Percentiles rank a stretch among this genome's conserved stretches.
Conservation (phyloP, 1,140 invertebrate species). For the Drosophila kikkawai region DNA sequence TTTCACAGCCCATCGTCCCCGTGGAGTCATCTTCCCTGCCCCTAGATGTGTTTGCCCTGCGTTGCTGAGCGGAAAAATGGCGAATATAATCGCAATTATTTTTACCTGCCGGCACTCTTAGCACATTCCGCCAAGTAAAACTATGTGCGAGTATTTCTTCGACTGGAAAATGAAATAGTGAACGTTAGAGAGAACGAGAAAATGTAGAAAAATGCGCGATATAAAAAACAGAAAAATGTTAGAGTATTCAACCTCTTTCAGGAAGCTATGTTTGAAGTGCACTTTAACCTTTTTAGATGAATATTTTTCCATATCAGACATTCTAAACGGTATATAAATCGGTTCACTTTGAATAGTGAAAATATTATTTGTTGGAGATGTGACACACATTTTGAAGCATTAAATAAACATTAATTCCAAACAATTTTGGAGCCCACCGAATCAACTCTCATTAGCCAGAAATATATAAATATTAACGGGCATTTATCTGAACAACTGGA, state of each 20-base stretch:
- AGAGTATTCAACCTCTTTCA: neutral
- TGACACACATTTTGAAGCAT: slow-evolving; percentile 4
- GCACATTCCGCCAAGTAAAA: slow-evolving; percentile 34
- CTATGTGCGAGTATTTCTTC: slow-evolving; percentile 60
- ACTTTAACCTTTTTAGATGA: neutral
- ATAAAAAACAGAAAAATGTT: slow-evolving; percentile 1
- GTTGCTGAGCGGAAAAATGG: slow-evolving; percentile 34
- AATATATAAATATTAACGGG: slow-evolving; percentile 7
- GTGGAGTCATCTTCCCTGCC: neutral
- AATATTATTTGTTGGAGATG: neutral
- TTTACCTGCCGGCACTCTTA: slow-evolving; percentile 49
- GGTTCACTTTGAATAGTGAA: neutral
- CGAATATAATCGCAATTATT: slow-evolving; percentile 64
- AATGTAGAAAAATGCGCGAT: neutral
- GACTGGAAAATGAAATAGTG: slow-evolving; percentile 47
- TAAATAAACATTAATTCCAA: slow-evolving; percentile 29
- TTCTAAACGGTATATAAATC: neutral
- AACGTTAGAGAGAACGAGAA: slow-evolving; percentile 5
- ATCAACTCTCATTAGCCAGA: slow-evolving; percentile 17
- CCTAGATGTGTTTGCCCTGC: slow-evolving; percentile 7
- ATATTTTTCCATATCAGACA: neutral
- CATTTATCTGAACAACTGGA: slow-evolving; percentile 4
- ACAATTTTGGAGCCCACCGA: slow-evolving; percentile 1
- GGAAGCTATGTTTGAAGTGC: neutral
- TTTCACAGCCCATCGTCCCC: neutral